Conservation (phyloP, 2,113 vertebrate species). For the Oncorhynchus clarkii region DNA sequence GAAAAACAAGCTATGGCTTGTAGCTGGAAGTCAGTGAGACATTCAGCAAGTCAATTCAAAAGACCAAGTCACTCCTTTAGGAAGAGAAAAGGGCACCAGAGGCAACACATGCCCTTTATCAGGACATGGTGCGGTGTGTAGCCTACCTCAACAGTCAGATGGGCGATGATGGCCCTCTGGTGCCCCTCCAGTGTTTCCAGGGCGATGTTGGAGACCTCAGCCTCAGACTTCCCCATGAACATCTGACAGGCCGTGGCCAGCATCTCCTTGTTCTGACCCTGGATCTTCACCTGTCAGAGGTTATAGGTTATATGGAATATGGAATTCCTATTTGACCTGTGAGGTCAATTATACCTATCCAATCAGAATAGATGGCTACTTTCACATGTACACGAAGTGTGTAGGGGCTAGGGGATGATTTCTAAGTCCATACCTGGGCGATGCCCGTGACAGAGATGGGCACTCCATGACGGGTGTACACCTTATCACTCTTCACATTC, state of each 20-base stretch:
- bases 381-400: no score
- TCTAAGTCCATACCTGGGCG: constrained; percentile 78
- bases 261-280: constrained; percentile 98
- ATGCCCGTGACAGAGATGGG: constrained; percentile 95
- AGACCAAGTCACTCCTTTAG: not conserved
- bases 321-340: no score
- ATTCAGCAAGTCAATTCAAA: not conserved
- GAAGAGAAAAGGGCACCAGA: not conserved
- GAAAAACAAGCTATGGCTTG: no score
- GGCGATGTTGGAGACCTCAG: constrained; percentile 85
- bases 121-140: not conserved
- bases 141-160: constrained; percentile 91
- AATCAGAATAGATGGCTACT: no score
- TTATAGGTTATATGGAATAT: not conserved
- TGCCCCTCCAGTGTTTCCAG: constrained; percentile 94
- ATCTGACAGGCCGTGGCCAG: constrained; percentile 92
- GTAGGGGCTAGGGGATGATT: constrained; percentile 15
- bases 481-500: constrained; percentile 94
- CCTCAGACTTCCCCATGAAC: constrained; percentile 93
- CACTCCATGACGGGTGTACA: constrained; percentile 92
- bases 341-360: no score
- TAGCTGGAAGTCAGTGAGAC: not conserved
- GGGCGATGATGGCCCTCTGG: constrained; percentile 95
- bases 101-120: not conserved
- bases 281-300: constrained; percentile 89